Conservation (phyloP, 2,888 invertebrate species). For the Scaptomyza reducta region DNA sequence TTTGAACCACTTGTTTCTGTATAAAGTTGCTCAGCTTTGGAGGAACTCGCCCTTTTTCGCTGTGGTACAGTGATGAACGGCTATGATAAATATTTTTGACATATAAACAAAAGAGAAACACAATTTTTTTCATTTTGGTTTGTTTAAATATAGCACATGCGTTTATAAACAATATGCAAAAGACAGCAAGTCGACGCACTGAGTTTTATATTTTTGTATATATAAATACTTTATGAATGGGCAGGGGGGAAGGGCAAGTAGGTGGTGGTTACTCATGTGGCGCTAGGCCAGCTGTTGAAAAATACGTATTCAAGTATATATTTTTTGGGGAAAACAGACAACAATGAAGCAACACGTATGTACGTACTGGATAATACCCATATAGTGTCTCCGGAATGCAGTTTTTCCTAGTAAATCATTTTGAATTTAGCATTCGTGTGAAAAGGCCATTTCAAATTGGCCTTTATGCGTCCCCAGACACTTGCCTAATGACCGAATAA, state of each 20-base stretch:
- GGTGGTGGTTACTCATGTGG: slow-evolving; percentile 51
- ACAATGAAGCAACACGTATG: slow-evolving; percentile 35
- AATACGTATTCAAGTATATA: too few relatives aligned
- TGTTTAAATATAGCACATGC: slow-evolving; percentile 73
- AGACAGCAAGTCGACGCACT: slow-evolving; percentile 38
- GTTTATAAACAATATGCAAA: slow-evolving; percentile 69
- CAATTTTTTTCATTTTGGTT: neutral
- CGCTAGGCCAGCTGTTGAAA: slow-evolving; percentile 63
- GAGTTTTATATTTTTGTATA: neutral
- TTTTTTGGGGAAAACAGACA: too few relatives aligned
- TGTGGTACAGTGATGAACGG: slow-evolving; percentile 17
- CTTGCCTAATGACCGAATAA: slow-evolving; percentile 46
- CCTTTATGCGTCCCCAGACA: slow-evolving; percentile 54
- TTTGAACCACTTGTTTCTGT: slow-evolving; percentile 1
- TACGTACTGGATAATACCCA: slow-evolving; percentile 31
- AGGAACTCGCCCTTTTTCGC: slow-evolving; percentile 1
- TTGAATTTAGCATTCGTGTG: slow-evolving; percentile 13
- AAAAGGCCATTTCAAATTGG: slow-evolving; percentile 38
- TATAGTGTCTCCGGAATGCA: slow-evolving; percentile 24
- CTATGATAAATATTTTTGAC: slow-evolving; percentile 14
- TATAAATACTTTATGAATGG: neutral
- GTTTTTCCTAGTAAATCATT: slow-evolving; percentile 32
- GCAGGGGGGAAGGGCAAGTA: neutral
- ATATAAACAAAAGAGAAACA: slow-evolving; percentile 50
- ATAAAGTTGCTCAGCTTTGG: neutral